Percentiles rank a stretch among this genome's conserved stretches.
These are phyloP conservation scores for Oreonectes daqikongensis DNA, from an alignment of 2,797 vertebrate species.

Conservation along the genomic window DNA sequence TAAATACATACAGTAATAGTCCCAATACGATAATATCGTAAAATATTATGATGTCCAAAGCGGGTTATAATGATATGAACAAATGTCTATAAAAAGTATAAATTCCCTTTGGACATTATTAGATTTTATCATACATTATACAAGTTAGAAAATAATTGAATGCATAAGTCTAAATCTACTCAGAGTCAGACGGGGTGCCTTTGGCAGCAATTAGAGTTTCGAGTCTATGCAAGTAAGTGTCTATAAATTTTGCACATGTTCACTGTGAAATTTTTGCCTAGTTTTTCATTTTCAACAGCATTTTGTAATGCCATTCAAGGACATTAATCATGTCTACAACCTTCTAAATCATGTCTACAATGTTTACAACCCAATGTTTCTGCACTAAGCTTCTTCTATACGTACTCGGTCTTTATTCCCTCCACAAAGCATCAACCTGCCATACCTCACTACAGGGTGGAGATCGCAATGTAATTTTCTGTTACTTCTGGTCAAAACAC, in stretches of 20 bases:
- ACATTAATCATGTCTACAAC: not conserved
- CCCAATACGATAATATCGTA: not conserved
- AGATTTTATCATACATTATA: slow-evolving; percentile 31
- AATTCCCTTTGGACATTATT: slow-evolving; percentile 21
- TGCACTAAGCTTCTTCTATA: not conserved
- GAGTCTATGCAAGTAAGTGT: not conserved
- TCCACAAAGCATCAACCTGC: not conserved
- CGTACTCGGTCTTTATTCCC: not conserved
- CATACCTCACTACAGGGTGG: not conserved
- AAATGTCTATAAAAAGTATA: slow-evolving; percentile 16
- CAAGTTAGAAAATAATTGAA: slow-evolving; percentile 19
- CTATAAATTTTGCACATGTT: slow-evolving; percentile 7
- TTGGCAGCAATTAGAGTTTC: slow-evolving; percentile 14
- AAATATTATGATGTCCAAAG: slow-evolving; percentile 5
- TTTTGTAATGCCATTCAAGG: slow-evolving; percentile 5
- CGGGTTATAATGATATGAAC: not conserved
- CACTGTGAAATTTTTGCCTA: not conserved
- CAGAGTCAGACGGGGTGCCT: slow-evolving; percentile 7
- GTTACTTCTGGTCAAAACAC: not conserved
- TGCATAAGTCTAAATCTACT: slow-evolving; percentile 14
- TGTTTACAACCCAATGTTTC: not conserved
- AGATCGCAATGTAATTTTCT: not conserved
- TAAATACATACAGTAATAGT: not conserved
- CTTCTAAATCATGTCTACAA: too few species aligned
- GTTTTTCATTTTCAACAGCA: slow-evolving; percentile 5